Conservation (phyloP, 2,888 invertebrate genomes). For the Scaptomyza polygonia region DNA sequence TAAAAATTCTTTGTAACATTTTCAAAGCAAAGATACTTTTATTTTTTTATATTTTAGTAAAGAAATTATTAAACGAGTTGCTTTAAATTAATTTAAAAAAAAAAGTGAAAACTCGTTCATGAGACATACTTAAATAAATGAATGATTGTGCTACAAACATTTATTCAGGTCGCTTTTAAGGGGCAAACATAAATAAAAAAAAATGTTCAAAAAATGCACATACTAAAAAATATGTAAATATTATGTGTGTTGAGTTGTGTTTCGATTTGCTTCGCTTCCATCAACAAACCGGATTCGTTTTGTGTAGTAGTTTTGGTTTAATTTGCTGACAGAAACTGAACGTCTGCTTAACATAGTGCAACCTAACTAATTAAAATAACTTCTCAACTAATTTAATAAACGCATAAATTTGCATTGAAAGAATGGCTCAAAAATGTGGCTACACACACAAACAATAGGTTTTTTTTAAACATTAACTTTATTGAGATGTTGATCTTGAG, state of each 20-base stretch:
- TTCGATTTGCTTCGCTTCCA: conserved; percentile 4
- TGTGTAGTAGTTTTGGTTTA: conserved; percentile 14
- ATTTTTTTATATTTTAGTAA: too few relatives aligned
- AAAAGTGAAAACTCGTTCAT: conserved; percentile 17
- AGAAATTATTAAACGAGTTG: not conserved
- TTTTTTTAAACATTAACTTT: not conserved
- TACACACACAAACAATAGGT: conserved; percentile 24
- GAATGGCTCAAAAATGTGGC: conserved; percentile 37
- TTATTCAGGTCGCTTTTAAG: conserved; percentile 11
- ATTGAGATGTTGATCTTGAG: not conserved
- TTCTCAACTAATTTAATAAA: conserved; percentile 39
- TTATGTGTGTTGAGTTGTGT: not conserved
- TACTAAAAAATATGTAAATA: conserved; percentile 1
- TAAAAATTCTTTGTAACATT: too few relatives aligned
- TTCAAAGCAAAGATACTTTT: too few relatives aligned
- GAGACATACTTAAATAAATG: not conserved
- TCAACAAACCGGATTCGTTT: conserved; percentile 59
- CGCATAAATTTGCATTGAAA: conserved; percentile 47
- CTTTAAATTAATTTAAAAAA: too few relatives aligned
- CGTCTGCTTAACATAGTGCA: conserved; percentile 40
- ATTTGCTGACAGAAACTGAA: conserved; percentile 24
- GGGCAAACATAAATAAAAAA: conserved; percentile 7
- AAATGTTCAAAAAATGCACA: not conserved
- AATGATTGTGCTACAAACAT: not conserved
- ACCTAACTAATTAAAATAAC: conserved; percentile 18